These are phyloP conservation scores for Pomacea maculata DNA, from an alignment of 1,140 invertebrate species.

Conservation along the genomic window DNA sequence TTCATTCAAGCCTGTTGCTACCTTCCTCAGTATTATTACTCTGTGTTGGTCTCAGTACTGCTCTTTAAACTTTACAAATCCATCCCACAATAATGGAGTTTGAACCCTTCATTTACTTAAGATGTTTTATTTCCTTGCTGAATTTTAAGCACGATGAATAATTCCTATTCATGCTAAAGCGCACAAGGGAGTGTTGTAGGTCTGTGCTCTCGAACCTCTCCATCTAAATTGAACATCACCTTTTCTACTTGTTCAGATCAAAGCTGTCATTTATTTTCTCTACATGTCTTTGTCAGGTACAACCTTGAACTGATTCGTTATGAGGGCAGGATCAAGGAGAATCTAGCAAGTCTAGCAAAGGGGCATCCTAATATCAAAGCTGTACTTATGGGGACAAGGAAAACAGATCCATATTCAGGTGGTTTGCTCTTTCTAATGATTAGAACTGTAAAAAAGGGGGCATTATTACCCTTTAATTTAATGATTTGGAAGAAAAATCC, in stretches of 20 bases:
- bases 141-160: neutral
- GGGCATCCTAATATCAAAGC: constrained; percentile 78
- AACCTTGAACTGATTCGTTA: constrained; percentile 77
- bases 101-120: too few species aligned
- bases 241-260: too few species aligned
- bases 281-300: constrained; percentile 69
- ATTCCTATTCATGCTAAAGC: neutral
- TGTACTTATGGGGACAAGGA: constrained; percentile 87
- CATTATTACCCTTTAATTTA: neutral
- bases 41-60: too few species aligned
- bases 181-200: neutral
- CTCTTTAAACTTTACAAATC: too few species aligned
- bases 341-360: constrained; percentile 72
- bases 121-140: too few species aligned
- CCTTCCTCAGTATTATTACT: too few species aligned
- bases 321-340: constrained; percentile 77
- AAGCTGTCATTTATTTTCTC: neutral
- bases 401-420: constrained; percentile 86
- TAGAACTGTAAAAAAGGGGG: neutral
- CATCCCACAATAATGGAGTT: too few species aligned
- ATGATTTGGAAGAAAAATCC: neutral
- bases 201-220: too few species aligned
- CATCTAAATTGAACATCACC: too few species aligned
- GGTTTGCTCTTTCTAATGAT: constrained; percentile 31
- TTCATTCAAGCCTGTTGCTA: too few species aligned